Base-by-base conservation (phyloP, 2,888 invertebrate genomes). In the Troglohyphantes excavatus region DNA sequence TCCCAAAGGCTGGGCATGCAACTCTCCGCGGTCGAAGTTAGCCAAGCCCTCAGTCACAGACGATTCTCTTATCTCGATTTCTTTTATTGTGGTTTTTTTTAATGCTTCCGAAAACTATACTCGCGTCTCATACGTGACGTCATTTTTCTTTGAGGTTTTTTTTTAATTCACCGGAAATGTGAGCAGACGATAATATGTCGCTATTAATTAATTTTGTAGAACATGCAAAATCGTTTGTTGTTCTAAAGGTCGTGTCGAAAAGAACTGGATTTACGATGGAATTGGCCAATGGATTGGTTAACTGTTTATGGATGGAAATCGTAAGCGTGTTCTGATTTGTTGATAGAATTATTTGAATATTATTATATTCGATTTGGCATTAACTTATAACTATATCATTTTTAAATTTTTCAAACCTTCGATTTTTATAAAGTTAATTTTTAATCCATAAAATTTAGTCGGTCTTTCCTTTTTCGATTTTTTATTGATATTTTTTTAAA, bases 41-140 rank as follows among this genome's bases (percentile, higher is more conserved):
- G 1, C n/a, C 9, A 7, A 19, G 7, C 21, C 29, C 19, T n/a
- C 17, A 21, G 7, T 17, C 17, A 26, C 17, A 46, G 65, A 53
- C 29, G 59, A 39, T 33, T 29, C 17, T 53, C 53, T 68, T 39
- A 82, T 82, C 70, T 39, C 7, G 19, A 19, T 19, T 7, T 13
- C 19, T 39, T 23, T 39, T 39, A 11, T 61, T 59, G 53, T 53
- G 67, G 26, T 21, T 68, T 33, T 26, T 81, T 68, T 53, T 13
- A 19, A 11, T 21, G 23, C 43, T 53, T 53, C 63, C 78, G 75
- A 33, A 59, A 61, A 75, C 72, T 23, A 73, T 73, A 75, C 65
- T 65, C 43, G 33, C 39, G 63, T 63, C 23, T 23, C 23, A 19
- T 21, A 5, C 2, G 23, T 68, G 53, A 67, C 68, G 23, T 68